Evolutionary conservation across 2,113 vertebrate species (phyloP), one percentile per base, ranked within the genome.

Genomic region (Helogale parvula): DNA sequence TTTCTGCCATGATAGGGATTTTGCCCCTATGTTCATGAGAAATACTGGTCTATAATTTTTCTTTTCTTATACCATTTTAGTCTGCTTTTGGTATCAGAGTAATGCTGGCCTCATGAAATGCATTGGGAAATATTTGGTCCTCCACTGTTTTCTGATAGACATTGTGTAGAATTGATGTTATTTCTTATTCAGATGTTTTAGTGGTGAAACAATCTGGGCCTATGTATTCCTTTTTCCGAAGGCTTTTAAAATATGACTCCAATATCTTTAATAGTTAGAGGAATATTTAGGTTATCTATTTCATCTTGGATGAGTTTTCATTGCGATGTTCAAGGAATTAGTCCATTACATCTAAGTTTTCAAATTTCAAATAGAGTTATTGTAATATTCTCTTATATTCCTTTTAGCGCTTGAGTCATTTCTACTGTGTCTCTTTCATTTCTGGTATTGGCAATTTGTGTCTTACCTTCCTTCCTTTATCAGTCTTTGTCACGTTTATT

Each of bases 171-270:
- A 85, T 25, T 65, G 33, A 76, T 65, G 25, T 76, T 93, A 93
- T 65, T 60, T 71, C 27, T 84, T 92, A 33, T 74, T 76, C 85
- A 93, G 35, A 76, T 93, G 80, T 76, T 76, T 84, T 76, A 74
- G 25, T 72, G 41, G 16, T 84, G n/a, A 84, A 35, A 65, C 54
- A 41, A 47, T 65, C 69, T 84, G 69, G 69, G 33, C 45, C 33
- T 38, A 93, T 29, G 45, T 31, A 82, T 71, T 82, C 63, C 31
- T 68, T 63, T 92, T 82, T 27, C 47, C 29, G 33, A 84, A 76
- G 41, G 33, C 74, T 85, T 93, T 35, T 31, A 76, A 63, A 93
- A 38, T 57, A 74, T 65, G 25, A 38, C 54, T 74, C 74, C 54
- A 82, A 19, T 63, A 8, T 63, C 80, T 93, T 76, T 85, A 85